A percentile compares a stretch with the other conserved stretches of the same genome.
These are phyloP conservation scores for Vulpes ferrilata DNA, from an alignment of 2,113 vertebrate genomes.

Conservation along the genomic window DNA sequence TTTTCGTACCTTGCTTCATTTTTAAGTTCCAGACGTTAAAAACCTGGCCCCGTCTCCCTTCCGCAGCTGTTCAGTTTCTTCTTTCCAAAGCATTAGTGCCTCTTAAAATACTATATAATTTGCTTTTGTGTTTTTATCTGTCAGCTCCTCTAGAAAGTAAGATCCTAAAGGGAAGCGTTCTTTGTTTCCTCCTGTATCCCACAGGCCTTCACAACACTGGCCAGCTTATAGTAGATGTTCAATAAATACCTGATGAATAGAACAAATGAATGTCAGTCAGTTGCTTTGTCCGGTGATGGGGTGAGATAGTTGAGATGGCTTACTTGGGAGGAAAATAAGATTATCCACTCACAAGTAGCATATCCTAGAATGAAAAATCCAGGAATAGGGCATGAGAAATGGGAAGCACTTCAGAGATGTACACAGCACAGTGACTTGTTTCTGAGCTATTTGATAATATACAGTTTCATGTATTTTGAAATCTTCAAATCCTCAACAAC, in stretches of 20 bases:
- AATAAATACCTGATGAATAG: neutral
- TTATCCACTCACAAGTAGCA: neutral
- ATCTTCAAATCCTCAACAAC: neutral
- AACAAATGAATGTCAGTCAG: neutral
- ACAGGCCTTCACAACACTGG: neutral
- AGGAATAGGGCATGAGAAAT: neutral
- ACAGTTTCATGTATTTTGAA: neutral
- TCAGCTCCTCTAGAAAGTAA: neutral
- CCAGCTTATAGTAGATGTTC: neutral
- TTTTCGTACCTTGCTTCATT: neutral
- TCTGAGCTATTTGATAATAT: neutral
- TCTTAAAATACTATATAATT: conserved; percentile 23
- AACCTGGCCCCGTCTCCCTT: neutral
- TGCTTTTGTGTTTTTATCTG: neutral
- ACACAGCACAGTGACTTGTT: neutral
- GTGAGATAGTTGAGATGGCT: neutral
- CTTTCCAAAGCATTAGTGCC: neutral
- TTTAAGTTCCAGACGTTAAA: neutral
- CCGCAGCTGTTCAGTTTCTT: neutral
- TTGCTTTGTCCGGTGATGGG: neutral
- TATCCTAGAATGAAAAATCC: neutral
- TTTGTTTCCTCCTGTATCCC: neutral
- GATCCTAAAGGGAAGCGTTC: neutral
- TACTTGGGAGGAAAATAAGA: neutral
- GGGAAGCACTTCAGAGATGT: neutral